A percentile compares a stretch with the other conserved stretches of the same genome.
These are phyloP conservation scores for Ceratotherium simum DNA, from an alignment of 2,113 vertebrate species.

Conservation along the genomic window DNA sequence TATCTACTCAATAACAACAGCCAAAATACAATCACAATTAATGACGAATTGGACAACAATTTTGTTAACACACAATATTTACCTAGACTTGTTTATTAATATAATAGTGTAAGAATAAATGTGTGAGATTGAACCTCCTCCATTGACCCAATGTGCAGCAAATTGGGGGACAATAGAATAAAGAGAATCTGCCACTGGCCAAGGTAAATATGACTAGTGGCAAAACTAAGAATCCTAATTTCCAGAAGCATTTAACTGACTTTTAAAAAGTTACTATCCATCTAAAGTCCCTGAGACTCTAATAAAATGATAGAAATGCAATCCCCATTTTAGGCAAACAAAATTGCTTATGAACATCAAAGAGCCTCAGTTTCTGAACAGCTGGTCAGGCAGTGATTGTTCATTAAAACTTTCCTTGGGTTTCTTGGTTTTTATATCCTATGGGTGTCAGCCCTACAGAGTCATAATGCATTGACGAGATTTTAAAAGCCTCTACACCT, in stretches of 20 bases:
- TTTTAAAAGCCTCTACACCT: neutral
- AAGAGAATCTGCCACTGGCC: neutral
- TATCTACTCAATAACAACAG: neutral
- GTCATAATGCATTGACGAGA: neutral
- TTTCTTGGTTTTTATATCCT: conserved; percentile 1
- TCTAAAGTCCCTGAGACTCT: neutral
- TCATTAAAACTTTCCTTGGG: conserved; percentile 30
- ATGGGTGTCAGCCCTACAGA: neutral
- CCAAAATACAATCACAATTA: neutral
- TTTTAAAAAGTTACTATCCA: neutral
- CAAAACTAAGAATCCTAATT: neutral
- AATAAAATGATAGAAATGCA: neutral
- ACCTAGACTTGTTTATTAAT: neutral
- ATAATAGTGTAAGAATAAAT: neutral
- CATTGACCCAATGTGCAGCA: neutral
- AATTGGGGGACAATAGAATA: neutral
- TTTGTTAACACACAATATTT: neutral
- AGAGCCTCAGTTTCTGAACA: neutral
- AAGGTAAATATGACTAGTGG: neutral
- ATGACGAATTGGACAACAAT: neutral
- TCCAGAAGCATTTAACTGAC: neutral
- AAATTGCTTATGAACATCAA: conserved; percentile 33
- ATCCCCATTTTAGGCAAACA: neutral
- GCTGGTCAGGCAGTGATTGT: neutral
- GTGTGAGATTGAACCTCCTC: neutral